Evolutionary conservation across 2,113 vertebrate species (phyloP).

Genomic region (Arizona elegans): DNA sequence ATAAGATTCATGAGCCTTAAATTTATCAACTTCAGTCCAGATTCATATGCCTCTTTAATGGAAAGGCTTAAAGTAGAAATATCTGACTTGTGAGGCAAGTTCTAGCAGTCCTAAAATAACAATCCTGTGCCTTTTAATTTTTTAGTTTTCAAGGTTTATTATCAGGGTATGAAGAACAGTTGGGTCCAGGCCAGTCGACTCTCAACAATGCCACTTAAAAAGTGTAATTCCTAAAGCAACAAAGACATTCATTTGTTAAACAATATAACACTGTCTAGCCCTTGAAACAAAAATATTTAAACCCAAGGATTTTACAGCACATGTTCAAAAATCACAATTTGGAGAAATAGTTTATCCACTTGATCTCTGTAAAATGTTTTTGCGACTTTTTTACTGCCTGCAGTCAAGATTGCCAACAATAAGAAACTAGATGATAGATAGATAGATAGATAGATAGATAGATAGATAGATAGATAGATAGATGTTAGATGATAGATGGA

Average conservation of each 20-base stretch:
- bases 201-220: neutral
- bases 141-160: neutral
- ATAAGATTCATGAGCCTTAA: neutral
- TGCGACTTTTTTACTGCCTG: neutral
- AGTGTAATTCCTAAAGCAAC: neutral
- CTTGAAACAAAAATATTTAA: neutral
- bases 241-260: neutral
- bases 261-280: neutral
- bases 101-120: neutral
- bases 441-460: too few species aligned
- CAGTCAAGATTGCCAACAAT: neutral
- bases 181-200: neutral
- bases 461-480: too few species aligned
- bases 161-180: neutral
- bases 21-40: neutral
- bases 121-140: neutral
- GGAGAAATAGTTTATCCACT: neutral
- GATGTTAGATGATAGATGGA: too few species aligned
- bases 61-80: neutral
- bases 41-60: neutral
- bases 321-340: neutral
- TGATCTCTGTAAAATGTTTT: neutral
- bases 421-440: too few species aligned
- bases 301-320: neutral
- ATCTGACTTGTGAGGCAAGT: neutral